A percentile compares a stretch with the other conserved stretches of the same genome.
Evolutionary conservation across 2,888 invertebrate genomes (phyloP).

Genomic region (Tachina grossa): DNA sequence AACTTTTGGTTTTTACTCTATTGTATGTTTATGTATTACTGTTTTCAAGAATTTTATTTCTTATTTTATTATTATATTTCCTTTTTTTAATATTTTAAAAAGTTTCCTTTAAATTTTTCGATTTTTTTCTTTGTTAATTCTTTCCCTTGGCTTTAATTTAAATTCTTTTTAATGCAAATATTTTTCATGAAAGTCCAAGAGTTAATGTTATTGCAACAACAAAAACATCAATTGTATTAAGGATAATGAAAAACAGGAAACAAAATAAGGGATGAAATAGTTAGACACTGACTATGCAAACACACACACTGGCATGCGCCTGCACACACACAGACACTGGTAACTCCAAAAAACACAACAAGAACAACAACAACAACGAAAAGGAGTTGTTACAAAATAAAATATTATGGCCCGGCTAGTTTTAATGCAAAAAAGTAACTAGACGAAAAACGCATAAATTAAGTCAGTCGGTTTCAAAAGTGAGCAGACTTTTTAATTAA

Average conservation of each 20-base stretch:
- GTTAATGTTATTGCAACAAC: constrained; percentile 43
- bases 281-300: constrained; percentile 52
- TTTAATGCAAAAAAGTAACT: constrained; percentile 22
- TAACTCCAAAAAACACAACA: constrained; percentile 44
- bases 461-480: neutral
- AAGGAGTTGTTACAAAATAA: constrained; percentile 30
- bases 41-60: neutral
- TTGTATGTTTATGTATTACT: constrained; percentile 1
- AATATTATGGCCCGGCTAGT: constrained; percentile 50
- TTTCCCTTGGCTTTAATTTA: neutral
- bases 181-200: constrained; percentile 45
- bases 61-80: neutral
- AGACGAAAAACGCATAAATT: constrained; percentile 20
- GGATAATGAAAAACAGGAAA: constrained; percentile 63
- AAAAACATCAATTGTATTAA: constrained; percentile 52
- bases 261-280: constrained; percentile 67
- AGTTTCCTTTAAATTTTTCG: constrained; percentile 2
- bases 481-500: neutral
- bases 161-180: constrained; percentile 28
- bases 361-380: constrained; percentile 40
- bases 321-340: constrained; percentile 17
- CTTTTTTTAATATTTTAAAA: neutral
- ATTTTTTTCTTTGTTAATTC: neutral
- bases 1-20: constrained; percentile 57
- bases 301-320: constrained; percentile 27